Evolutionary conservation across 2,797 vertebrate genomes (phyloP), one percentile per base, ranked within the genome.

Genomic region (Sebastes trivittatus): DNA sequence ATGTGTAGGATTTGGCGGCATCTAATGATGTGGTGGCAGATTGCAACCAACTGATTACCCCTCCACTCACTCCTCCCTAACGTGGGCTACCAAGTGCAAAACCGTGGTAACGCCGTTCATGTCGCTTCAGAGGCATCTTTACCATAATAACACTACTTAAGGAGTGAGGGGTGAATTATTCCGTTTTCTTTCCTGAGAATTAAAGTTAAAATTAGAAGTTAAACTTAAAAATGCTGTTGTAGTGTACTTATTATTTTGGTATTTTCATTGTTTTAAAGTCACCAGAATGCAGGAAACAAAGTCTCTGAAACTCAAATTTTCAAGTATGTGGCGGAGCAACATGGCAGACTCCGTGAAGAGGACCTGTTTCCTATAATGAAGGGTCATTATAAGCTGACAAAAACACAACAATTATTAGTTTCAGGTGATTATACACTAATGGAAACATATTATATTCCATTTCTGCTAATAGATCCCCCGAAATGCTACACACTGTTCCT

Each of bases 101-200:
- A 49, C 18, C 18, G 0, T 49, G 16, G 18, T 7, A 20, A 49
- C 0, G 18, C 46, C 18, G 18, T 49, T 49, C 18, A 20, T 0
- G 0, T 20, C 4, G 18, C 46, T 49, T 49, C 46, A 49, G 46
- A 49, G 46, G 46, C 46, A 20, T n/a, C 18, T n/a, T 49, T n/a
- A 49, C 46, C 46, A 20, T 20, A 49, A 49, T 49, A 49, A 49
- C 18, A 20, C 46, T 49, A 49, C 18, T 49, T 49, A 9, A 49
- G 18, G 18, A 49, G 18, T 9, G 42, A 49, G 42, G 16, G 16
- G 42, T 49, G 42, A 49, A 49, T 20, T 49, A 49, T 49, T 49
- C 42, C 0, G 42, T 49, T 49, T 49, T 20, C 42, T 49, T 49
- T 49, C 42, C 42, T 0, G 42, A 49, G 42, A 49, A 49, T 49